These are phyloP conservation scores for Celastrina argiolus DNA, from an alignment of 2,888 invertebrate species.

Conservation along the genomic window DNA sequence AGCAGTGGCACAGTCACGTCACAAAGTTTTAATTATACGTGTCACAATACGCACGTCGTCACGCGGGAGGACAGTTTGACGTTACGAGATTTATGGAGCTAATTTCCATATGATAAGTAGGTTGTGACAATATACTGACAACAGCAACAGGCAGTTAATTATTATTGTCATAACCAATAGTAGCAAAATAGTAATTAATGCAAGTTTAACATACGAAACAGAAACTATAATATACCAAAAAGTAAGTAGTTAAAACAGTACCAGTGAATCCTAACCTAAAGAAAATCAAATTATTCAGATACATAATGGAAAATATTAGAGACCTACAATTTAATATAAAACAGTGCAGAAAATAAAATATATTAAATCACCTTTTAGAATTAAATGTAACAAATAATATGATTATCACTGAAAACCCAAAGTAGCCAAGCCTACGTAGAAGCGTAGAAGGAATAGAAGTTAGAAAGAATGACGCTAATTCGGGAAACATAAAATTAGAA, in stretches of 20 bases:
- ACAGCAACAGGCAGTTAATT: not conserved
- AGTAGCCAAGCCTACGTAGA: not conserved
- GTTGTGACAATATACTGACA: conserved; percentile 17
- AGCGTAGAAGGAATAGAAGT: not conserved
- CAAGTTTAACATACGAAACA: not conserved
- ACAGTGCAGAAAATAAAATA: too few species aligned
- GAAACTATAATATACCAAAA: not conserved
- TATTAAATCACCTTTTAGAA: not conserved
- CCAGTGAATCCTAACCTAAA: too few species aligned
- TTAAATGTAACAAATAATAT: not conserved
- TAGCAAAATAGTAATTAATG: not conserved
- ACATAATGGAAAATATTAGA: too few species aligned
- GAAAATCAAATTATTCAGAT: too few species aligned
- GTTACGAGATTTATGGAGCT: conserved; percentile 48
- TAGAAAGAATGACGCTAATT: not conserved
- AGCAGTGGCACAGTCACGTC: conserved; percentile 35
- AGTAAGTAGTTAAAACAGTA: not conserved
- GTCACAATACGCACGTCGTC: conserved; percentile 69
- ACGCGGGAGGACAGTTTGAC: conserved; percentile 56
- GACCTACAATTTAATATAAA: too few species aligned
- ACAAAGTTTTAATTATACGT: conserved; percentile 57
- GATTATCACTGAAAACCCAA: not conserved
- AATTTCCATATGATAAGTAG: conserved; percentile 23
- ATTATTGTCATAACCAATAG: not conserved
- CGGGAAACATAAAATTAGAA: conserved; percentile 17